Percentiles rank a stretch among this genome's conserved stretches.
These are phyloP conservation scores for Dicaeum eximium DNA, from an alignment of 2,113 vertebrate genomes.

Conservation along the genomic window DNA sequence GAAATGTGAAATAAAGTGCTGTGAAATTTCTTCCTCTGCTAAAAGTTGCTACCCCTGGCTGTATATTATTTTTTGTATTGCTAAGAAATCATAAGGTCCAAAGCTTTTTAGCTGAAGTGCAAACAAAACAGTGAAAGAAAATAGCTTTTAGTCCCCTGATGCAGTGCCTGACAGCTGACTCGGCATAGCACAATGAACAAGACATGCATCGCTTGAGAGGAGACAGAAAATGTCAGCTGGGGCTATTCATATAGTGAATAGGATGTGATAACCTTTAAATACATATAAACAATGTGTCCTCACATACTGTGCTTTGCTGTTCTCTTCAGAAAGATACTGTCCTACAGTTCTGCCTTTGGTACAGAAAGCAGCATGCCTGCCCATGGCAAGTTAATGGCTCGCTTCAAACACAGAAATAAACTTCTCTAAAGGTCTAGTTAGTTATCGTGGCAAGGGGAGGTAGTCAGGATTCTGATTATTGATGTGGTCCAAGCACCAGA, in stretches of 20 bases:
- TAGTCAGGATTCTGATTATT: neutral
- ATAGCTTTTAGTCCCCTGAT: conserved; percentile 48
- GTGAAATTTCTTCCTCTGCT: neutral
- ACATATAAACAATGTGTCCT: conserved; percentile 67
- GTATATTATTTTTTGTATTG: conserved; percentile 20
- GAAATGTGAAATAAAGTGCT: neutral
- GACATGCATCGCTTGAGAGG: conserved; percentile 57
- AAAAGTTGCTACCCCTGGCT: conserved; percentile 12
- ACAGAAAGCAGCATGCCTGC: neutral
- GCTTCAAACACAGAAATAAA: neutral
- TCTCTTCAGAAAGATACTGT: conserved; percentile 38
- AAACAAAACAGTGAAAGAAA: conserved; percentile 60
- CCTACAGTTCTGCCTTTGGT: neutral
- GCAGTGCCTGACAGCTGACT: conserved; percentile 59
- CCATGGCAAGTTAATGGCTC: neutral
- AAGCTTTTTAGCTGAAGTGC: conserved; percentile 56
- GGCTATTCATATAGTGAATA: conserved; percentile 55
- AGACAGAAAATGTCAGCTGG: conserved; percentile 59
- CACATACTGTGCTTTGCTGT: conserved; percentile 47
- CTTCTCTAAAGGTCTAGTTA: neutral
- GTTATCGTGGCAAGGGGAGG: neutral
- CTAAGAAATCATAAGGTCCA: conserved; percentile 54
- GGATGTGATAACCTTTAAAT: conserved; percentile 67
- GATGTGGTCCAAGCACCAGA: neutral
- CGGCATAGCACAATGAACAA: conserved; percentile 58